Evolutionary conservation across 2,113 vertebrate species (phyloP).

Genomic region (Boleophthalmus pectinirostris): DNA sequence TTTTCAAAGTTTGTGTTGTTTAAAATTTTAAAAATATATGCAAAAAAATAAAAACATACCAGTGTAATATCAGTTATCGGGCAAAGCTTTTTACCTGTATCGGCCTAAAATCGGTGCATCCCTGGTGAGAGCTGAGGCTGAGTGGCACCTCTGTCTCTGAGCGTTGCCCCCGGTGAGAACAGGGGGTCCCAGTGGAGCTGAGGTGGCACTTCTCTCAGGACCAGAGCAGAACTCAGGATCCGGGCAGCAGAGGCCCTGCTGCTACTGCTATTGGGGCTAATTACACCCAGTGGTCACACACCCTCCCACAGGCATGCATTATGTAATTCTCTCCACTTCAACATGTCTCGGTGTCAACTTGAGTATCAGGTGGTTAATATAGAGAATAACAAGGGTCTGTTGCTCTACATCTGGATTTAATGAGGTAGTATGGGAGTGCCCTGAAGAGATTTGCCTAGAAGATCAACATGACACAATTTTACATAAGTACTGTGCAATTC

Average conservation of each 20-base stretch:
- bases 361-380: background rate
- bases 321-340: background rate
- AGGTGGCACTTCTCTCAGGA: slow-evolving; percentile 60
- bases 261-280: slow-evolving; percentile 45
- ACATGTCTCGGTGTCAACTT: background rate
- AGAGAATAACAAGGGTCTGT: background rate
- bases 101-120: too few species aligned
- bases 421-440: background rate
- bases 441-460: background rate
- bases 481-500: background rate
- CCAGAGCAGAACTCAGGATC: slow-evolving; percentile 42
- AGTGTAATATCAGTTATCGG: too few species aligned
- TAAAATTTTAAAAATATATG: too few species aligned
- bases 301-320: background rate
- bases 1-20: too few species aligned
- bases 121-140: slow-evolving; percentile 55
- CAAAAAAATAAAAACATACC: too few species aligned
- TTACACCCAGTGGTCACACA: slow-evolving; percentile 40
- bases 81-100: too few species aligned
- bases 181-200: slow-evolving; percentile 60
- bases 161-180: slow-evolving; percentile 23
- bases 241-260: slow-evolving; percentile 18
- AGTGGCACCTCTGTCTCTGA: slow-evolving; percentile 57
- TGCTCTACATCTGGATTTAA: background rate
- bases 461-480: background rate